Percentiles rank a stretch among this genome's conserved stretches.
Conservation (phyloP, 35 echinoderm and acorn worm genomes). For the Apostichopus californicus region DNA sequence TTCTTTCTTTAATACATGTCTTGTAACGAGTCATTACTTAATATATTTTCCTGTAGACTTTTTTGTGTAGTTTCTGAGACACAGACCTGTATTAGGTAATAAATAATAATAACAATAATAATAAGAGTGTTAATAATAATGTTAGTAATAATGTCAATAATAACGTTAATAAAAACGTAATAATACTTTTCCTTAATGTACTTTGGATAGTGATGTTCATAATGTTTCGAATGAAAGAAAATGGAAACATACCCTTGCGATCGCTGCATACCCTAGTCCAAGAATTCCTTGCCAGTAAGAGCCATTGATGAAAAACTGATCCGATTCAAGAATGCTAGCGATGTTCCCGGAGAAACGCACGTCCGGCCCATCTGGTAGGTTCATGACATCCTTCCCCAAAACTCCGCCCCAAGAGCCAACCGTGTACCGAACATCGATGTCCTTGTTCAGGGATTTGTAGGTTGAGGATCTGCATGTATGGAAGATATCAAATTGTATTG, state of each 20-base stretch:
- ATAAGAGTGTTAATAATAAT: too few relatives aligned
- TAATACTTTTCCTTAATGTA: too few relatives aligned
- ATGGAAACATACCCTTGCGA: slow-evolving; percentile 71
- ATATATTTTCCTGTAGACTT: too few relatives aligned
- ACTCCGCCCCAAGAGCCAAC: slow-evolving; percentile 82
- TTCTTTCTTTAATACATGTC: too few relatives aligned
- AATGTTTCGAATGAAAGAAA: too few relatives aligned
- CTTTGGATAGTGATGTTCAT: too few relatives aligned
- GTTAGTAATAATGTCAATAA: too few relatives aligned
- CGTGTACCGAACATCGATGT: slow-evolving; percentile 83
- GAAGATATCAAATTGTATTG: background rate
- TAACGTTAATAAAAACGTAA: too few relatives aligned
- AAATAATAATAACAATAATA: too few relatives aligned
- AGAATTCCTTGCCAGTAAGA: slow-evolving; percentile 97
- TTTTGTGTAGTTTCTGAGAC: too few relatives aligned
- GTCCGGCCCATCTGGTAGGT: slow-evolving; percentile 58
- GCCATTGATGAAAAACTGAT: slow-evolving; percentile 92
- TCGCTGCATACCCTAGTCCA: slow-evolving; percentile 80
- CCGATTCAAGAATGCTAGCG: slow-evolving; percentile 75
- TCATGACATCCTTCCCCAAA: slow-evolving; percentile 65
- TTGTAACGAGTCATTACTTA: too few relatives aligned
- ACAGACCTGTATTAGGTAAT: too few relatives aligned
- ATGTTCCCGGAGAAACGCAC: slow-evolving; percentile 65
- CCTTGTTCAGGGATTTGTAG: slow-evolving; percentile 50
- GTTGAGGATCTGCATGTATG: slow-evolving; percentile 71